phyloP scores from a whole-genome alignment of 1,140 invertebrate species.

The Drosophila littoralis region DNA sequence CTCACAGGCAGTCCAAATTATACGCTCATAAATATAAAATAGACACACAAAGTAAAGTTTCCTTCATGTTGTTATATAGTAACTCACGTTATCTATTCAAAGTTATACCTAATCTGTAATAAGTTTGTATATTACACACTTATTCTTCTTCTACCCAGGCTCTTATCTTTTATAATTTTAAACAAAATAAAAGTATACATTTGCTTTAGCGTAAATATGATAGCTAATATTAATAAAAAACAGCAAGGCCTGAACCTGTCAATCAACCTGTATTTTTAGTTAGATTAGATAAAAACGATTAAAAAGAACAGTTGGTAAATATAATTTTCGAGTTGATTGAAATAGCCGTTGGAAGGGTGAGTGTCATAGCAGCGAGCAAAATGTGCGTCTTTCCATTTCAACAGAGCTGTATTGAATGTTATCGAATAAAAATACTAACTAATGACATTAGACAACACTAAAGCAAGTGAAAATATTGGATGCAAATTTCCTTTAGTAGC shows the following conservation, averaged over 20 bases:
- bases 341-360: slow-evolving; percentile 2
- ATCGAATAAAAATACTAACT: slow-evolving; percentile 14
- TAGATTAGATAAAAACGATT: slow-evolving; percentile 21
- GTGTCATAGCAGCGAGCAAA: slow-evolving; percentile 1
- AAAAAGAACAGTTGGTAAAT: neutral
- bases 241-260: neutral
- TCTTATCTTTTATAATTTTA: neutral
- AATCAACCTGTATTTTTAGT: slow-evolving; percentile 12
- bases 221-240: neutral
- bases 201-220: neutral
- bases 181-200: neutral
- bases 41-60: slow-evolving; percentile 5
- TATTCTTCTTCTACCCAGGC: neutral
- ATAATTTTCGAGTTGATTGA: neutral
- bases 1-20: slow-evolving; percentile 25
- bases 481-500: slow-evolving; percentile 6
- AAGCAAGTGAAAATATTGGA: slow-evolving; percentile 14
- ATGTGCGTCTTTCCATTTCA: neutral
- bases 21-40: slow-evolving; percentile 51
- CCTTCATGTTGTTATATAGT: slow-evolving; percentile 10
- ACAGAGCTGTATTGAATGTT: neutral
- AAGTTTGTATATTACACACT: slow-evolving; percentile 12
- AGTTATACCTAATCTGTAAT: slow-evolving; percentile 20
- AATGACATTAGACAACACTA: slow-evolving; percentile 16
- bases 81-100: slow-evolving; percentile 22